Evolutionary conservation across 2,113 vertebrate species (phyloP), one percentile per base, ranked within the genome.

Genomic region (Takifugu bimaculatus): DNA sequence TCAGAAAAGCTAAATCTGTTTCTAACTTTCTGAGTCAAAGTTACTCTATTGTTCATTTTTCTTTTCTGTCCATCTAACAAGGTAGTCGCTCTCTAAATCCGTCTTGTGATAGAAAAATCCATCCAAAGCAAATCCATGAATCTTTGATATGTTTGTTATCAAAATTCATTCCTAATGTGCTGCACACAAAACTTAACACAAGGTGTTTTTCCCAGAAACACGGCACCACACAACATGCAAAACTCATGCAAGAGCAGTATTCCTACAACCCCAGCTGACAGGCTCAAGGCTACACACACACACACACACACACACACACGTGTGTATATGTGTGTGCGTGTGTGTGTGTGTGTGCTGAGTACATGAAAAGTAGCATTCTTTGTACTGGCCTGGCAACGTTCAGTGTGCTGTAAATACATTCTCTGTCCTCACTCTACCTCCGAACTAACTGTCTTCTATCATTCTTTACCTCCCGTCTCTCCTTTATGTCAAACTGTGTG

Each of bases 381-480:
- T 90, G 88, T 87, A 88, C 87, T 88, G 84, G 80, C 85, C 78
- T 82, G 72, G 85, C 87, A 71, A 76, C 66, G 79, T 90, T 85
- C 76, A 83, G 87, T 91, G 89, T 91, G 85, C 83, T 92, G 89
- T 91, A 91, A 88, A 92, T 91, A 90, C 85, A 85, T 78, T 62
- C 57, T 73, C 67, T 78, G 55, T 70, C 74, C 45, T 64, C 62
- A 76, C 54, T 70, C 68, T 73, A 49, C 44, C 54, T 70, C 60
- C 74, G 60, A 60, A 71, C 72, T 48, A 50, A 65, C 48, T 48
- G 47, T 39, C 35, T 47, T 72, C 68, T 57, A 49, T 57, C 54
- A 70, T 70, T 63, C 54, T 69, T 54, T 74, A 59, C 74, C 58
- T 44, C 73, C 75, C 47, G 29, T 69, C 72, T 56, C 55, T 78